Percentiles rank a stretch among this genome's conserved stretches.
These are phyloP conservation scores for Phyllotreta striolata DNA, from an alignment of 2,888 invertebrate genomes.

Conservation along the genomic window DNA sequence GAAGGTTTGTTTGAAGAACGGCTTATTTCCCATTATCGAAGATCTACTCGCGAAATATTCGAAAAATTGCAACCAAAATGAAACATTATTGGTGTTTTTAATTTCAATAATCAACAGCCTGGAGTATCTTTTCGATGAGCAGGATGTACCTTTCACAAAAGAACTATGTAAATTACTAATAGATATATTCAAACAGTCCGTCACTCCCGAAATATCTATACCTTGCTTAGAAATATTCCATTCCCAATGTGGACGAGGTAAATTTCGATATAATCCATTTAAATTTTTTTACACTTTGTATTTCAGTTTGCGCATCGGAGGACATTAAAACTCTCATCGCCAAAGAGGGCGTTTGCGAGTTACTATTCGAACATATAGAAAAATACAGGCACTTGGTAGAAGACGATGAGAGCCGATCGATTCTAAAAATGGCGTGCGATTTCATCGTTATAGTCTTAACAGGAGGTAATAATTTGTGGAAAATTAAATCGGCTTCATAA, in stretches of 20 bases:
- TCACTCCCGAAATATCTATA: conserved; percentile 76
- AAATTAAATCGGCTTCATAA: neutral
- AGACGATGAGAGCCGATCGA: conserved; percentile 72
- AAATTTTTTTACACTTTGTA: conserved; percentile 22
- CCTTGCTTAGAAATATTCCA: conserved; percentile 79
- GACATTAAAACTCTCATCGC: conserved; percentile 80
- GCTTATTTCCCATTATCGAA: conserved; percentile 65
- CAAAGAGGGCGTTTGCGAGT: conserved; percentile 77
- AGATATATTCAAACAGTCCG: conserved; percentile 70
- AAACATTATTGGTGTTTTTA: conserved; percentile 66
- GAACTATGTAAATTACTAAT: conserved; percentile 62
- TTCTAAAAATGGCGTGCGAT: conserved; percentile 86
- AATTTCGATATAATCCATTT: conserved; percentile 31
- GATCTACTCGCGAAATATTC: conserved; percentile 63
- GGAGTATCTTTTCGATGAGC: conserved; percentile 69
- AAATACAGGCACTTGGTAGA: conserved; percentile 69
- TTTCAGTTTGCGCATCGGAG: conserved; percentile 65
- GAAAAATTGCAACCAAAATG: conserved; percentile 64
- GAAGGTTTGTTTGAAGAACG: conserved; percentile 66
- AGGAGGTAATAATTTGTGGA: conserved; percentile 69
- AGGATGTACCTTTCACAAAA: conserved; percentile 55
- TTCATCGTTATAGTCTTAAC: conserved; percentile 84
- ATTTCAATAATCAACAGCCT: conserved; percentile 69
- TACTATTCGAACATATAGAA: conserved; percentile 77
- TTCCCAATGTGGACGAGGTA: conserved; percentile 80